These are phyloP conservation scores for Catalaphyllia jardinei DNA, from an alignment of 64 coral and sea anemone genomes.

Conservation along the genomic window DNA sequence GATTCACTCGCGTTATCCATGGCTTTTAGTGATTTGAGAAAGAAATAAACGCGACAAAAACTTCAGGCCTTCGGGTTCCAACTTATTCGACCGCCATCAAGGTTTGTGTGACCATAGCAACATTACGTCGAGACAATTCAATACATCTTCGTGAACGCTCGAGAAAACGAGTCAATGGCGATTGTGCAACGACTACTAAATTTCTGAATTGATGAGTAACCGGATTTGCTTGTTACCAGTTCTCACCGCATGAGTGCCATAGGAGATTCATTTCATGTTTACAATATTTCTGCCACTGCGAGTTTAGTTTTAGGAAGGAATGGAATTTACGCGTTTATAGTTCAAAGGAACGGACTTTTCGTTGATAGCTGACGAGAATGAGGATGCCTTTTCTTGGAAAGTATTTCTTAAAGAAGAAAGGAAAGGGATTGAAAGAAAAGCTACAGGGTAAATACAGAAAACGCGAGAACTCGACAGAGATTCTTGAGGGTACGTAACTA, in stretches of 20 bases:
- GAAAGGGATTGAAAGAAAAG: conserved; percentile 72
- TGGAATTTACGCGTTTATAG: not conserved
- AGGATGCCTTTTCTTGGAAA: conserved; percentile 94
- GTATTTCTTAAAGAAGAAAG: conserved; percentile 88
- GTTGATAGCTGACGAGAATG: conserved; percentile 1
- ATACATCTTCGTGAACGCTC: conserved; percentile 11
- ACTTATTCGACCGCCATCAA: conserved; percentile 14
- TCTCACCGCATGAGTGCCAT: not conserved
- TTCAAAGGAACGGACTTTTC: not conserved
- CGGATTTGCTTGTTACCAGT: conserved; percentile 5
- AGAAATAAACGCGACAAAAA: conserved; percentile 13
- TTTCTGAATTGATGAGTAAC: not conserved
- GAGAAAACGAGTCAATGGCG: not conserved
- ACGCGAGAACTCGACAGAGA: conserved; percentile 87
- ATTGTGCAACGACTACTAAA: not conserved
- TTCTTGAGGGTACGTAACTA: conserved; percentile 72
- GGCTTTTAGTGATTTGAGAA: conserved; percentile 2
- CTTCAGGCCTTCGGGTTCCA: not conserved
- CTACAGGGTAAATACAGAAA: conserved; percentile 90
- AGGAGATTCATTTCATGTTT: conserved; percentile 17
- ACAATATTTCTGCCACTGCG: conserved; percentile 7
- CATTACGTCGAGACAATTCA: not conserved
- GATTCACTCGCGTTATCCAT: conserved; percentile 68
- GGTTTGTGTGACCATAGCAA: conserved; percentile 43
- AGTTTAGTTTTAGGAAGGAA: not conserved